phyloP scores from a whole-genome alignment of 1,140 invertebrate genomes.

The Zophobas atratus region DNA sequence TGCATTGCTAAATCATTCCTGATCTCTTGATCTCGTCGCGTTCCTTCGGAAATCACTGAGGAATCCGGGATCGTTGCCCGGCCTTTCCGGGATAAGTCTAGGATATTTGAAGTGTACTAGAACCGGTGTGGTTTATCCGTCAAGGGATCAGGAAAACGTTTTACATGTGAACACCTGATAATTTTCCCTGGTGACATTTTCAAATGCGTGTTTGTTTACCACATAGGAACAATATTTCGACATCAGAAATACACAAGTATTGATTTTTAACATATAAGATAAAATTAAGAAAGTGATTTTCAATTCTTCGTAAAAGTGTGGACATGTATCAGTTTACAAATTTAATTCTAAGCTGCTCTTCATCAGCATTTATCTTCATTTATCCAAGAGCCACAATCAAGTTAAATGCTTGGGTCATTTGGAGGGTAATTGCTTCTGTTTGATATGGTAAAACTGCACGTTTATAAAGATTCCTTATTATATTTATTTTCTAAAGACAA shows the following conservation, averaged over 20 bases:
- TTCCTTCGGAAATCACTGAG: conserved; percentile 9
- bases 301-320: too few relatives aligned
- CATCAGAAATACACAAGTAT: too few relatives aligned
- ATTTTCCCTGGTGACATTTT: background rate
- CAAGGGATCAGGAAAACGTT: background rate
- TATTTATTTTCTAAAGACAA: too few relatives aligned
- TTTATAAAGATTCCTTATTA: too few relatives aligned
- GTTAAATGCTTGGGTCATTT: too few relatives aligned
- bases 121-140: background rate
- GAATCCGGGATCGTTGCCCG: conserved; percentile 20
- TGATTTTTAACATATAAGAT: too few relatives aligned
- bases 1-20: conserved; percentile 2
- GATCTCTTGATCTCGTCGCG: conserved; percentile 28
- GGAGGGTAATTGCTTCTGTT: too few relatives aligned
- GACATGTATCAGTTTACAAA: too few relatives aligned
- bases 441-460: too few relatives aligned
- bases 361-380: background rate
- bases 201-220: background rate
- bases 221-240: background rate
- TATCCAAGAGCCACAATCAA: background rate
- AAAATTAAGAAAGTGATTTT: too few relatives aligned
- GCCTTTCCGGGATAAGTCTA: conserved; percentile 17
- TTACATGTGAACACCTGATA: conserved; percentile 19
- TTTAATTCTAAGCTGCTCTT: background rate
- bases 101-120: conserved; percentile 16